These are phyloP conservation scores for Oryzias woworae DNA, from an alignment of 2,113 vertebrate genomes.

Conservation along the genomic window DNA sequence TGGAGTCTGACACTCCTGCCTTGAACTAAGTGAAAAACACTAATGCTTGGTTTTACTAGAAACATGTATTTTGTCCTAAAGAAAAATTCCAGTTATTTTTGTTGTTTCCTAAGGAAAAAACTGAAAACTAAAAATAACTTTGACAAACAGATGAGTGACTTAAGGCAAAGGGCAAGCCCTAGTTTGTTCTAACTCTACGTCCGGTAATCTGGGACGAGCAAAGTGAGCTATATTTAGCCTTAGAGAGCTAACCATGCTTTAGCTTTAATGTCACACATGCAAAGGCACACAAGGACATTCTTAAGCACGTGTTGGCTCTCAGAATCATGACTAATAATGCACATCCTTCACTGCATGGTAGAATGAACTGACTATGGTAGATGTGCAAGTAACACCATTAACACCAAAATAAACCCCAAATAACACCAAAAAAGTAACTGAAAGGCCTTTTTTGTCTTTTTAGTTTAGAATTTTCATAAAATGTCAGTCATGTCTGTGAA, in stretches of 20 bases:
- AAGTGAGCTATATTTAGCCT: conserved; percentile 60
- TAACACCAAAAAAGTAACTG: conserved; percentile 25
- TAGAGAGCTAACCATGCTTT: conserved; percentile 55
- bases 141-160: no score
- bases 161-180: not conserved
- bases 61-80: no score
- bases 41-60: no score
- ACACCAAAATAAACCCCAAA: not conserved
- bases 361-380: conserved; percentile 46
- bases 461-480: conserved; percentile 15
- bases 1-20: no score
- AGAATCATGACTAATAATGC: conserved; percentile 54
- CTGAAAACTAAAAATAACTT: no score
- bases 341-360: conserved; percentile 48
- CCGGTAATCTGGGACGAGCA: conserved; percentile 66
- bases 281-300: conserved; percentile 42
- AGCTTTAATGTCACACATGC: conserved; percentile 59
- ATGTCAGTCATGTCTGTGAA: conserved; percentile 24
- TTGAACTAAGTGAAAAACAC: no score
- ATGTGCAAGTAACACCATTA: conserved; percentile 30
- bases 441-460: conserved; percentile 5
- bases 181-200: conserved; percentile 38
- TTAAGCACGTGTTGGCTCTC: conserved; percentile 30
- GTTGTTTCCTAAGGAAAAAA: no score
- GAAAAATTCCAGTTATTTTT: no score